Percentiles rank a stretch among this genome's conserved stretches.
These are phyloP conservation scores for Pandemis heparana DNA, from an alignment of 2,888 invertebrate genomes.

Conservation along the genomic window DNA sequence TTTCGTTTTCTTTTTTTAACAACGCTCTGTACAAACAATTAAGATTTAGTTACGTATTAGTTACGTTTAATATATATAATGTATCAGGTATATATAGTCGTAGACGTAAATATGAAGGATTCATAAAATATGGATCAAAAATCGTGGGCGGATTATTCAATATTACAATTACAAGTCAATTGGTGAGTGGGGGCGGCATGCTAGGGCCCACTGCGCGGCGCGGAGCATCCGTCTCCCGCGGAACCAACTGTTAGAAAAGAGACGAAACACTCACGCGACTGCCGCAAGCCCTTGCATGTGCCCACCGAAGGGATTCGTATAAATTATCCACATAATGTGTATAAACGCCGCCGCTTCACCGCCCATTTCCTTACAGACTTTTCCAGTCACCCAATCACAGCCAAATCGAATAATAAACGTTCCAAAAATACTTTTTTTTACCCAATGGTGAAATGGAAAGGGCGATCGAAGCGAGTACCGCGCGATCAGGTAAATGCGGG, in stretches of 20 bases:
- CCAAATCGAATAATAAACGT: slow-evolving; percentile 67
- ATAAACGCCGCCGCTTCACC: slow-evolving; percentile 21
- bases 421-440: slow-evolving; percentile 62
- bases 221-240: neutral
- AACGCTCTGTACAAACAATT: slow-evolving; percentile 74
- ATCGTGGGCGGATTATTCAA: slow-evolving; percentile 58
- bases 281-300: neutral
- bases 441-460: slow-evolving; percentile 19
- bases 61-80: slow-evolving; percentile 47
- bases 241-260: neutral
- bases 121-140: slow-evolving; percentile 55
- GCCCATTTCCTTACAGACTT: slow-evolving; percentile 46
- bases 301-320: slow-evolving; percentile 40
- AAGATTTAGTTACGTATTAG: slow-evolving; percentile 60
- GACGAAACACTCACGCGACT: neutral
- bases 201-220: neutral
- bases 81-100: slow-evolving; percentile 46
- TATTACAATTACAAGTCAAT: slow-evolving; percentile 44
- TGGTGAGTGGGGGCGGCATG: slow-evolving; percentile 20
- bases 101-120: slow-evolving; percentile 50
- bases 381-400: slow-evolving; percentile 72
- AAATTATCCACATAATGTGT: slow-evolving; percentile 33
- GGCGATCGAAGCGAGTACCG: neutral
- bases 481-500: slow-evolving; percentile 12
- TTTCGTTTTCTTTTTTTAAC: slow-evolving; percentile 63